These are phyloP conservation scores for Apis mellifera DNA, from an alignment of 1,140 invertebrate species.

Conservation along the genomic window Amel_HAv3.1 CM009932.2:10708501-10709000, in stretches of 20 bases:
- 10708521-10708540: no score
- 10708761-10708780: conserved; percentile 42
- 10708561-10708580: not conserved
- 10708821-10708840: not conserved
- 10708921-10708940: no score
- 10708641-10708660: not conserved
- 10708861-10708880: no score
- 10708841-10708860: not conserved
- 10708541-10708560: not conserved
- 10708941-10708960: no score
- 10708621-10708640: conserved; percentile 26
- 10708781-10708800: conserved; percentile 10
- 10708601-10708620: conserved; percentile 11
- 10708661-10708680: conserved; percentile 4
- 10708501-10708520: no score
- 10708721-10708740: conserved; percentile 44
- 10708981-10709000: no score
- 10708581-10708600: conserved; percentile 26
- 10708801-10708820: conserved; percentile 5
- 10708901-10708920: no score
- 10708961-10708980: no score
- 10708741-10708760: conserved; percentile 36
- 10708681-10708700: conserved; percentile 24
- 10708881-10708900: no score
- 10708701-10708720: conserved; percentile 28